Percentiles rank a stretch among this genome's conserved stretches.
These are phyloP conservation scores for Scylla paramamosain DNA, from an alignment of 1,140 invertebrate genomes.

Conservation along the genomic window DNA sequence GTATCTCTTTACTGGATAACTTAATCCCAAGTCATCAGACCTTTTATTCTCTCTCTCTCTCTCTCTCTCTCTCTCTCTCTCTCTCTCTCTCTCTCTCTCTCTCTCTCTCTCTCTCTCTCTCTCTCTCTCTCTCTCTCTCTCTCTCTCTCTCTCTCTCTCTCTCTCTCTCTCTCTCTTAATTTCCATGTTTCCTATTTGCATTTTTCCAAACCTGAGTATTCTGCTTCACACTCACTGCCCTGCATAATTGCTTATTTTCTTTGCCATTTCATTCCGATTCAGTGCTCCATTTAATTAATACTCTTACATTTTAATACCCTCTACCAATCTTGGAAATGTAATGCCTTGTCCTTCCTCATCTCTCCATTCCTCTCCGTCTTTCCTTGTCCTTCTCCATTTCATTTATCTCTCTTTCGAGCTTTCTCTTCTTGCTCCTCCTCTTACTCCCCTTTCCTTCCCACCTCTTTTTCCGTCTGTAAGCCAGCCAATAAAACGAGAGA, in stretches of 20 bases:
- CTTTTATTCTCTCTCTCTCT: background rate
- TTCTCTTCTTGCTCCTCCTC: background rate
- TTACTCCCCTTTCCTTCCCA: background rate
- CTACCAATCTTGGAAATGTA: background rate
- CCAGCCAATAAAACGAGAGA: background rate
- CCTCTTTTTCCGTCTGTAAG: background rate
- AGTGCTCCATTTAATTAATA: background rate
- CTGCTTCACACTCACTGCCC: background rate
- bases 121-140: background rate
- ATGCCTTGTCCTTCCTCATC: background rate
- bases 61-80: background rate
- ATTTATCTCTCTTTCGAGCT: background rate
- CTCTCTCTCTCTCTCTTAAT: background rate
- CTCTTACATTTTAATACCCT: background rate
- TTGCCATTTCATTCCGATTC: background rate
- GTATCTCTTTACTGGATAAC: background rate
- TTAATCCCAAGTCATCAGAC: background rate
- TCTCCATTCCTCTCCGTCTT: background rate
- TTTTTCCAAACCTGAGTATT: background rate
- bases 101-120: background rate
- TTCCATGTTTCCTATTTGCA: background rate
- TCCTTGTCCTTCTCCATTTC: background rate
- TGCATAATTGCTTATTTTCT: background rate
- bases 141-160: background rate
- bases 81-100: background rate